phyloP scores from a whole-genome alignment of 2,113 vertebrate genomes.

The Acinonyx jubatus region DNA sequence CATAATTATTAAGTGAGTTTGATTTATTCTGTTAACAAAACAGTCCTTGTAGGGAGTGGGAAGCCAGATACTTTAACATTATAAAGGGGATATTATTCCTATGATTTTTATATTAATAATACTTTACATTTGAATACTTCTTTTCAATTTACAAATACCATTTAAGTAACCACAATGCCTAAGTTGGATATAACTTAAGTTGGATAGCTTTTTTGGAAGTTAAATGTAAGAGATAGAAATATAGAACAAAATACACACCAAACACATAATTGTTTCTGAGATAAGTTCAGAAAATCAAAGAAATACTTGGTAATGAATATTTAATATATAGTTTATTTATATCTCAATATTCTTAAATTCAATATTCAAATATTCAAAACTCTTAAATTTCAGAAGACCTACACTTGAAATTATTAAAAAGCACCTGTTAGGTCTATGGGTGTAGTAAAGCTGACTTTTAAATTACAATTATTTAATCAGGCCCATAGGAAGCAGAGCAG shows the following conservation, averaged over 20 bases:
- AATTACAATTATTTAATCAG: not conserved
- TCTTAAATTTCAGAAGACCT: not conserved
- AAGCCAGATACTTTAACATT: not conserved
- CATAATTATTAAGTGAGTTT: not conserved
- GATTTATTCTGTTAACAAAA: not conserved
- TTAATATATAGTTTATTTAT: not conserved
- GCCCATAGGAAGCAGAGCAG: not conserved
- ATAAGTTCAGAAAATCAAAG: conserved; percentile 39
- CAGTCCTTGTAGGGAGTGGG: not conserved
- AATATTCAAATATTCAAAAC: not conserved
- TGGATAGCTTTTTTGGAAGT: not conserved
- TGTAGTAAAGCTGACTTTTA: not conserved
- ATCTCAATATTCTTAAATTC: not conserved
- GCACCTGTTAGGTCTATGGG: not conserved
- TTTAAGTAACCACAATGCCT: not conserved
- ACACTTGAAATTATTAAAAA: not conserved
- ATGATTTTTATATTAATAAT: not conserved
- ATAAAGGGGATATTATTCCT: not conserved
- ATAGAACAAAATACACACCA: not conserved
- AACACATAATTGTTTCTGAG: not conserved
- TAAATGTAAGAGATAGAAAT: not conserved
- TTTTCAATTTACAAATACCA: not conserved
- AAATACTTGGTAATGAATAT: not conserved
- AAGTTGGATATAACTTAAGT: not conserved
- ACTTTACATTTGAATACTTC: not conserved